phyloP scores from a whole-genome alignment of 1,140 invertebrate genomes.

The Geopemphigus sp. region DNA sequence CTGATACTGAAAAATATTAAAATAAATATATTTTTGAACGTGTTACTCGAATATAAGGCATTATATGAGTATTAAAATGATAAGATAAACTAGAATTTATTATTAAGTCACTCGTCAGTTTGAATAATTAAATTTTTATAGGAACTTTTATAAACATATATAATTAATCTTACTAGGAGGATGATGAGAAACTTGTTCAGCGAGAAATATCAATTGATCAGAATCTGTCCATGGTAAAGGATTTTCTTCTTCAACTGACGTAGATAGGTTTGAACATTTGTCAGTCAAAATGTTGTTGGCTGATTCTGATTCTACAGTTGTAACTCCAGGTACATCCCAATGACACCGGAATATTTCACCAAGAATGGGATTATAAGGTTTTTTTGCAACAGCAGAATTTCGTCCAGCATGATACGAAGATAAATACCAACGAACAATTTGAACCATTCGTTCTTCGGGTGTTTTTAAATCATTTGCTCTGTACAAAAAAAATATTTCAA shows the following conservation, averaged over 20 bases:
- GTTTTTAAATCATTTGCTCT: constrained; percentile 80
- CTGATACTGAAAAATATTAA: constrained; percentile 68
- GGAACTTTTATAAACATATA: not conserved
- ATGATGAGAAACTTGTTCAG: constrained; percentile 99
- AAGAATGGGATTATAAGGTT: constrained; percentile 95
- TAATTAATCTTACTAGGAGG: constrained; percentile 75
- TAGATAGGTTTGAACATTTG: constrained; percentile 50
- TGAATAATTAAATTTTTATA: not conserved
- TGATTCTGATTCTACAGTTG: constrained; percentile 51
- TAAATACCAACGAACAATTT: constrained; percentile 91
- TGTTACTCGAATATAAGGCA: not conserved
- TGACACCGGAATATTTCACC: constrained; percentile 92
- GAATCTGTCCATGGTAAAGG: constrained; percentile 78
- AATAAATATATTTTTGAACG: not conserved
- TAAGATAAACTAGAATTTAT: not conserved
- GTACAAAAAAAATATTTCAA: constrained; percentile 53
- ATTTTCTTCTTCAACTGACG: constrained; percentile 64
- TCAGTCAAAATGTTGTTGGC: not conserved
- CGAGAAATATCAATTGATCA: constrained; percentile 84
- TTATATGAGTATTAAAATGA: not conserved
- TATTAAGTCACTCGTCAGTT: not conserved
- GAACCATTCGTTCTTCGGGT: constrained; percentile 86
- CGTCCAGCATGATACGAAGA: constrained; percentile 96
- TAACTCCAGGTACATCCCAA: constrained; percentile 67
- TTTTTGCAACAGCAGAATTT: constrained; percentile 91